These are phyloP conservation scores for Drosophila ercepeae DNA, from an alignment of 1,140 invertebrate species.

Conservation along the genomic window DNA sequence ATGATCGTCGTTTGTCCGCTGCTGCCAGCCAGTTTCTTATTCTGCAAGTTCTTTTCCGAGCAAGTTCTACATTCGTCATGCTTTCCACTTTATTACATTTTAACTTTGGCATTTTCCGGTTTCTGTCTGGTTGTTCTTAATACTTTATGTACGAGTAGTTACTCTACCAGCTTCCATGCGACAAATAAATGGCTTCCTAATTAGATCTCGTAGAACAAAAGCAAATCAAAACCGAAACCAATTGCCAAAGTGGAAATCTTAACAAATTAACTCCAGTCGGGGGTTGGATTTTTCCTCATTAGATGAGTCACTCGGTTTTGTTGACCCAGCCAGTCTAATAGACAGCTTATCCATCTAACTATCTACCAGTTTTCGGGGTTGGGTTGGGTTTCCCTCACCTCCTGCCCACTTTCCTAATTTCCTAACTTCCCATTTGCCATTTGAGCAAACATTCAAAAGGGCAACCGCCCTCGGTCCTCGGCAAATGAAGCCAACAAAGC, in stretches of 20 bases:
- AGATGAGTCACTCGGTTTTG: constrained; percentile 45
- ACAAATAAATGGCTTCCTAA: constrained; percentile 58
- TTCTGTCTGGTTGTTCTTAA: constrained; percentile 46
- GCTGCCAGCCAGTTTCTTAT: constrained; percentile 23
- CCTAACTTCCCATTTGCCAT: constrained; percentile 29
- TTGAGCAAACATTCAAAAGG: constrained; percentile 50
- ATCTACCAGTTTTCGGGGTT: constrained; percentile 27
- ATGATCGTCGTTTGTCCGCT: constrained; percentile 18
- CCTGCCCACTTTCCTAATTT: background rate
- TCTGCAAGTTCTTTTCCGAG: constrained; percentile 23
- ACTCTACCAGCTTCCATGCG: constrained; percentile 21
- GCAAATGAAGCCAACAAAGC: constrained; percentile 75
- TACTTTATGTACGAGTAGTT: no score
- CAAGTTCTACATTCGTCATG: constrained; percentile 64
- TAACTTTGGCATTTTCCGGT: constrained; percentile 42
- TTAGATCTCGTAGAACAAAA: constrained; percentile 46
- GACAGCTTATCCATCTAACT: constrained; percentile 47
- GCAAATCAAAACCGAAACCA: constrained; percentile 23
- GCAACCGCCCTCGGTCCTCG: constrained; percentile 32
- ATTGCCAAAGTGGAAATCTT: constrained; percentile 46
- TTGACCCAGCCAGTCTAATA: constrained; percentile 13
- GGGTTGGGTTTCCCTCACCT: constrained; percentile 8
- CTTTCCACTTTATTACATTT: constrained; percentile 67
- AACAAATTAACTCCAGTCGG: constrained; percentile 55
- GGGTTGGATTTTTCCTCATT: constrained; percentile 23